phyloP scores from a whole-genome alignment of 2,797 vertebrate genomes.

The Malurus splendens region DNA sequence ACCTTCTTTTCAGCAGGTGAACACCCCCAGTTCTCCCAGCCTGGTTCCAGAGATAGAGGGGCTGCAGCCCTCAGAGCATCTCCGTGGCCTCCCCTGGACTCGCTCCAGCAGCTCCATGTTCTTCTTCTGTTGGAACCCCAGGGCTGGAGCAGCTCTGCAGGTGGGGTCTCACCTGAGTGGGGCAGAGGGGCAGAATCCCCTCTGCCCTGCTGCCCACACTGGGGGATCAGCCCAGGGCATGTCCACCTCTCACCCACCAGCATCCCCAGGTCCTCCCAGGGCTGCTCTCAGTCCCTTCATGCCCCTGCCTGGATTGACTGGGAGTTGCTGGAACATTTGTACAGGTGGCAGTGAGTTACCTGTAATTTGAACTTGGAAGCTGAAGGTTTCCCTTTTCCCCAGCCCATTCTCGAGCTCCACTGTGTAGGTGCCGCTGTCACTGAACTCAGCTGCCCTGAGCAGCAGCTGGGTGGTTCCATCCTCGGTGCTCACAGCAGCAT shows the following conservation, averaged over 20 bases:
- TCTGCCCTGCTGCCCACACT: rapidly evolving
- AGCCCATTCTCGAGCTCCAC: conserved; percentile 70
- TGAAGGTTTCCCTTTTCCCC: conserved; percentile 73
- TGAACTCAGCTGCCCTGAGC: conserved; percentile 74
- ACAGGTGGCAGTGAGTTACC: conserved; percentile 66
- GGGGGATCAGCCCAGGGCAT: neutral
- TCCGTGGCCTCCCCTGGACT: neutral
- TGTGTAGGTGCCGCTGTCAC: conserved; percentile 77
- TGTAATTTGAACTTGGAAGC: conserved; percentile 78
- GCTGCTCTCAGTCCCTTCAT: neutral
- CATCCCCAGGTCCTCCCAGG: neutral
- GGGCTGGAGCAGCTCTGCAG: neutral
- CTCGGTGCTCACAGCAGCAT: conserved; percentile 66
- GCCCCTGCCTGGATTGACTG: neutral
- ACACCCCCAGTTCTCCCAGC: neutral
- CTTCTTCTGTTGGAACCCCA: neutral
- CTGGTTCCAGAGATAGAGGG: neutral
- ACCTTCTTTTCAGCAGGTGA: neutral
- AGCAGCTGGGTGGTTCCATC: conserved; percentile 76
- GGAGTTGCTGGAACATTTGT: neutral
- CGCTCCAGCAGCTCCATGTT: neutral
- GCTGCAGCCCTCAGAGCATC: neutral
- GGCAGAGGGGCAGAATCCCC: neutral
- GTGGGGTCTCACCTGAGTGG: neutral
- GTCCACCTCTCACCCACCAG: neutral